Evolutionary conservation across 2,113 vertebrate species (phyloP).

Genomic region (Clupea harengus): DNA sequence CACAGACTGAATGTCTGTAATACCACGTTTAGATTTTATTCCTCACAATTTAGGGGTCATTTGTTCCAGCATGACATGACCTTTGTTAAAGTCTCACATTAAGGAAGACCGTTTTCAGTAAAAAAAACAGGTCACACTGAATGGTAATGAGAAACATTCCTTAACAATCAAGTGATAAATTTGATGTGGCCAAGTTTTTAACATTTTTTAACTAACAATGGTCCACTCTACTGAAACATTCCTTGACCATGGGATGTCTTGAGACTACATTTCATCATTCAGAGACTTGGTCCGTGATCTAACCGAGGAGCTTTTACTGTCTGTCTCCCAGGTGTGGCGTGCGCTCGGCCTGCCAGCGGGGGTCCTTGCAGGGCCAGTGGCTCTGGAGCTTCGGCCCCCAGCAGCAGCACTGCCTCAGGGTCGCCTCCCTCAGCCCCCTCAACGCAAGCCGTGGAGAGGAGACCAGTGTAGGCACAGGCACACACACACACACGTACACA

Average conservation of each 20-base stretch:
- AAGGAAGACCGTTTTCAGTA: too few relatives aligned
- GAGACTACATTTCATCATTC: too few relatives aligned
- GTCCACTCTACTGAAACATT: too few relatives aligned
- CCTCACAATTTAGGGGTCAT: not conserved
- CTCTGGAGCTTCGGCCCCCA: constrained; percentile 86
- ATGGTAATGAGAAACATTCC: not conserved
- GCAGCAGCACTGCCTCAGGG: constrained; percentile 77
- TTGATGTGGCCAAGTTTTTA: too few relatives aligned
- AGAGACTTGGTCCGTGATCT: too few relatives aligned
- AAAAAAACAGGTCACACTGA: too few relatives aligned
- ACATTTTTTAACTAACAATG: too few relatives aligned
- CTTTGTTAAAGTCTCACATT: too few relatives aligned
- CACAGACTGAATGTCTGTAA: not conserved
- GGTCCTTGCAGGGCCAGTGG: constrained; percentile 80
- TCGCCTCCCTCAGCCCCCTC: constrained; percentile 80
- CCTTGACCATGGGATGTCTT: too few relatives aligned
- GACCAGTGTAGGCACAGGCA: constrained; percentile 73
- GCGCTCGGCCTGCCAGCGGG: constrained; percentile 78
- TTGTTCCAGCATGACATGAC: too few relatives aligned
- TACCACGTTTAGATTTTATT: not conserved
- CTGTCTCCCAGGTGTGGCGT: constrained; percentile 77
- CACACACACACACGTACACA: not conserved
- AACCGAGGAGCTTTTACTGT: not conserved
- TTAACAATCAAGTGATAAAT: not conserved
- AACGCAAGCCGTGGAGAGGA: constrained; percentile 89